Evolutionary conservation across 1,140 invertebrate genomes (phyloP), one percentile per base, ranked within the genome.

Genomic region (Antheraea pernyi): DNA sequence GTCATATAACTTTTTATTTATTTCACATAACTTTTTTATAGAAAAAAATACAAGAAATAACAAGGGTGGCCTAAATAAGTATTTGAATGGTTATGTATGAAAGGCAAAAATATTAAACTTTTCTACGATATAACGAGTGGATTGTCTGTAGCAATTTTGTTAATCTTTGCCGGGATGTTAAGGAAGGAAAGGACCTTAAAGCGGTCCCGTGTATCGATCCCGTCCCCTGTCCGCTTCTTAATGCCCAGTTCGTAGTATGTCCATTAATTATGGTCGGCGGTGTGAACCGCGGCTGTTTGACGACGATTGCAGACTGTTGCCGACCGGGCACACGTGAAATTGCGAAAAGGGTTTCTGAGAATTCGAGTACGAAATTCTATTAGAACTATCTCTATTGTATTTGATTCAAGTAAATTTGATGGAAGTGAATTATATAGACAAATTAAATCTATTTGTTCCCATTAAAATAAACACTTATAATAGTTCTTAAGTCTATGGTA

Each of bases 251-350:
- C 80, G 88, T 85, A 84, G 85, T 79, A 79, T 81, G 85, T 84
- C 82, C 85, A 89, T 89, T 88, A 87, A 88, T 89, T 87, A 89
- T 86, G 82, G 78, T 77, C 76, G 75, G 75, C 22, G 74, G 75
- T 74, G 39, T 82, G 79, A 83, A 87, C 82, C 81, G 79, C 83
- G 80, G 80, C 79, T 80, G 80, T 48, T 83, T 74, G 78, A 75
- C 76, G 82, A 53, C 46, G 46, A 53, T 53, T 53, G 46, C 46
- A 6, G 46, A n/a, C 46, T 13, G 82, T 82, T 65, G 42, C 39
- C 39, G 18, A 46, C 37, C 77, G 76, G 77, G 77, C 76, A 70
- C 70, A 73, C 75, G 76, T 70, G 73, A 80, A 83, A 81, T 82
- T 79, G 75, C 77, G 77, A 81, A 79, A 75, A 72, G 77, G 76